A percentile compares a stretch with the other conserved stretches of the same genome.
Conservation (phyloP, 2,888 invertebrate species). For the Drosophila kokeensis region DNA sequence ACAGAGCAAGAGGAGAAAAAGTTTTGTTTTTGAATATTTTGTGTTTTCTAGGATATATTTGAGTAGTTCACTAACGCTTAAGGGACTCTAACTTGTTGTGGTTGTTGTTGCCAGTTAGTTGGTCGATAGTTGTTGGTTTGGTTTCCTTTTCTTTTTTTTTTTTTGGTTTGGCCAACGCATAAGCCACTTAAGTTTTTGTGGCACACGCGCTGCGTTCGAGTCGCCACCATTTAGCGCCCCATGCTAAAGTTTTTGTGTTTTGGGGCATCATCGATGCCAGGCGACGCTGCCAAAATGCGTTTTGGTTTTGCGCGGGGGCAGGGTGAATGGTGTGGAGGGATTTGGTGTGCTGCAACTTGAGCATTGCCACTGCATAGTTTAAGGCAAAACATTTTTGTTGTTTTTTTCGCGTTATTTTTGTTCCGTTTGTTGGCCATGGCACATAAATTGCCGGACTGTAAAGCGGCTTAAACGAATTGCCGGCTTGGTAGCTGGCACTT, state of each 20-base stretch:
- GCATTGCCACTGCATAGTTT: constrained; percentile 62
- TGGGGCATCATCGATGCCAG: constrained; percentile 74
- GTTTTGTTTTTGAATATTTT: no score
- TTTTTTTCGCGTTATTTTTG: constrained; percentile 6
- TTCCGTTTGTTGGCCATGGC: constrained; percentile 50
- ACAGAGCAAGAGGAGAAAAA: fast-evolving
- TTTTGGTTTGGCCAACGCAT: constrained; percentile 67
- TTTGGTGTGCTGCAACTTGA: background rate
- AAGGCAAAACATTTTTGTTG: constrained; percentile 55
- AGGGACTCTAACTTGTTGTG: constrained; percentile 3
- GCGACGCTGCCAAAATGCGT: constrained; percentile 71
- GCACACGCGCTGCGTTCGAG: constrained; percentile 75
- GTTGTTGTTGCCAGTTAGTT: constrained; percentile 41
- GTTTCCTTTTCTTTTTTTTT: constrained; percentile 6
- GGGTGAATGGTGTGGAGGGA: background rate
- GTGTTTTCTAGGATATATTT: background rate
- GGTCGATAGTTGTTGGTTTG: constrained; percentile 19
- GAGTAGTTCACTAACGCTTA: background rate
- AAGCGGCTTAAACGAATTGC: constrained; percentile 79
- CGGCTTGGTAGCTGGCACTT: constrained; percentile 70
- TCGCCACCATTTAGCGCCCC: constrained; percentile 79
- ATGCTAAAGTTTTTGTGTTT: constrained; percentile 55
- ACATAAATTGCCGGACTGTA: constrained; percentile 77
- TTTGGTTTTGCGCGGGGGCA: constrained; percentile 34
- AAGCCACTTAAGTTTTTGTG: constrained; percentile 80